Evolutionary conservation across 2,797 vertebrate genomes (phyloP).

Genomic region (Erethizon dorsatum): DNA sequence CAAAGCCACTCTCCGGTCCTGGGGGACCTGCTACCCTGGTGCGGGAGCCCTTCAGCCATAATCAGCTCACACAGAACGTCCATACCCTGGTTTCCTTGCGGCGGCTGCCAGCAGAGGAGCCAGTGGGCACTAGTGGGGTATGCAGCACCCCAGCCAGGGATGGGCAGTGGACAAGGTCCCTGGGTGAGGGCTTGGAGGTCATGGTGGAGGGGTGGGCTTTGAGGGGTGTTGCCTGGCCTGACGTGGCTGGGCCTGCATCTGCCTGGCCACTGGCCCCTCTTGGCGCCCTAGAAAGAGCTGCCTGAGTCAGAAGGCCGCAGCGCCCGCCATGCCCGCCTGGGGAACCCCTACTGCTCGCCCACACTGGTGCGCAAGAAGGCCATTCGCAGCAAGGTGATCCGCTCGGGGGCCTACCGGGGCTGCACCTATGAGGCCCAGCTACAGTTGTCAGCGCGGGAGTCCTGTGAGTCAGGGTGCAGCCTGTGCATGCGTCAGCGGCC

Average conservation of each 20-base stretch:
- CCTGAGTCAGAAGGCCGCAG: constrained; percentile 74
- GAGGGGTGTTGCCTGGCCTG: neutral
- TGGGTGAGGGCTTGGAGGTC: neutral
- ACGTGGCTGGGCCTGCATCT: neutral
- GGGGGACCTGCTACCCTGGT: constrained; percentile 67
- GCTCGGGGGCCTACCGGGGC: constrained; percentile 96
- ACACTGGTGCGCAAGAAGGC: constrained; percentile 96
- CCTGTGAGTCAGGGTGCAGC: constrained; percentile 82
- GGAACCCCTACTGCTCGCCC: constrained; percentile 92
- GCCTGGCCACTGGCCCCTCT: neutral
- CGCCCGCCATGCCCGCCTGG: constrained; percentile 80
- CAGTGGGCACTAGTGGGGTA: constrained; percentile 89
- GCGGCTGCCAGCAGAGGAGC: constrained; percentile 91
- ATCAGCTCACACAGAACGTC: constrained; percentile 95
- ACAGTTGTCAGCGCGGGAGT: constrained; percentile 91
- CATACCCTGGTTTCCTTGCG: constrained; percentile 97
- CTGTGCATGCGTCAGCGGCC: neutral
- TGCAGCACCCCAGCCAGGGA: constrained; percentile 9
- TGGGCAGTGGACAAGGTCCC: neutral
- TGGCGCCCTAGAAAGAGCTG: constrained; percentile 84
- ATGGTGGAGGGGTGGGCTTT: neutral
- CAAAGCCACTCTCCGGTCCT: constrained; percentile 82
- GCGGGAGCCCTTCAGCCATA: constrained; percentile 92
- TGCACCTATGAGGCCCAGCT: constrained; percentile 93
- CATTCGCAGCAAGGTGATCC: constrained; percentile 95